Evolutionary conservation across 2,113 vertebrate species (phyloP).

Genomic region (Grammomys surdaster): DNA sequence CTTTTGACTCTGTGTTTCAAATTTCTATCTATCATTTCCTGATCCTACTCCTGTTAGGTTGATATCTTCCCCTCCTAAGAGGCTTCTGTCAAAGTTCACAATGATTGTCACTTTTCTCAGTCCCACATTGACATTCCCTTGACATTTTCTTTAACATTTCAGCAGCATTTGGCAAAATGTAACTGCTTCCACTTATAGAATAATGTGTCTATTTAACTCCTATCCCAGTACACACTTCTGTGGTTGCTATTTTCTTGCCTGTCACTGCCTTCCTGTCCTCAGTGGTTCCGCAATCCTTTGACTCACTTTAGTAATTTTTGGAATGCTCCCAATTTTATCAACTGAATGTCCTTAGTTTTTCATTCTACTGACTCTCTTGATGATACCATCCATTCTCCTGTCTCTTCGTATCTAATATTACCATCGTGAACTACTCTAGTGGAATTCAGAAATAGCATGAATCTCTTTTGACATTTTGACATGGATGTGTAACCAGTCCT

Average conservation of each 20-base stretch:
- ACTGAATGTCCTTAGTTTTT: not conserved
- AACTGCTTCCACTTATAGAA: not conserved
- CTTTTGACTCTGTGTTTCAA: not conserved
- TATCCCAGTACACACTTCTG: not conserved
- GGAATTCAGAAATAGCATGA: slow-evolving; percentile 14
- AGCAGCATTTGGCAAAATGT: slow-evolving; percentile 3
- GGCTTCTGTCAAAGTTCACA: not conserved
- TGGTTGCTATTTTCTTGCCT: not conserved
- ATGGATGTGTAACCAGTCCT: not conserved
- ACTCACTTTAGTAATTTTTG: not conserved
- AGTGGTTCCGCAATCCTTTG: not conserved
- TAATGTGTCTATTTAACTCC: not conserved
- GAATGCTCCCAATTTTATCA: not conserved
- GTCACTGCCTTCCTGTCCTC: not conserved
- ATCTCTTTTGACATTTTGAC: slow-evolving; percentile 7
- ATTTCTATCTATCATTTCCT: not conserved
- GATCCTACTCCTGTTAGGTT: not conserved
- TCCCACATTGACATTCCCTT: not conserved
- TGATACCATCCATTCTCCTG: not conserved
- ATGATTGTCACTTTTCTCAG: not conserved
- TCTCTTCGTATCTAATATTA: not conserved
- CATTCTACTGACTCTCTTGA: not conserved
- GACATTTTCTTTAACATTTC: slow-evolving; percentile 34
- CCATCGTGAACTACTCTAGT: not conserved
- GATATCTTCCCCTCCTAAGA: not conserved